Base-by-base conservation (phyloP, 1,140 invertebrate genomes). In the Drosophila chauvacae region DNA sequence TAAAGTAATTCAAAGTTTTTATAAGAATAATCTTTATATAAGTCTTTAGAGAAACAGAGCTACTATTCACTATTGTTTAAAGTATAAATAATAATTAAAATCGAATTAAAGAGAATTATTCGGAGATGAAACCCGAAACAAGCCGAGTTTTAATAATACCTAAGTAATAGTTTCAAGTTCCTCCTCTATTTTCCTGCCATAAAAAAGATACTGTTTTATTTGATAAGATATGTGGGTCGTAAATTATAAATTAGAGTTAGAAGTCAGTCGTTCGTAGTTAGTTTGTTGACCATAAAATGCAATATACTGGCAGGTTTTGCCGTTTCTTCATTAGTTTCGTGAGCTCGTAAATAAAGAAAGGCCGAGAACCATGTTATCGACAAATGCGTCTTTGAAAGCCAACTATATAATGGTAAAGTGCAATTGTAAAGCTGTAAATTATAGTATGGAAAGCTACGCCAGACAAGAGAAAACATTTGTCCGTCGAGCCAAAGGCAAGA, bases 361-460 rank as follows among this genome's bases (percentile, higher is more conserved):
- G 37, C 37, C 50, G 37, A 28, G 20, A 58, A 70, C 9, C 9
- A 20, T 41, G 18, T 33, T 71, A 71, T 72, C 69, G 35, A 6
- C 9, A 58, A 58, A 20, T 18, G 26, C 39, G 23, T 18, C 64
- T 69, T 18, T 69, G 11, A 71, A 70, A 57, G 41, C 50, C 30
- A 41, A 20, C 45, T 51, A 35, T 65, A 51, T 69, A 65, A 51
- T 69, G 28, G 61, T 65, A 28, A 65, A 69, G 28, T 70, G 65
- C 51, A 59, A 50, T 71, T 28, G 69, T 72, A 59, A 41, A 71
- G 23, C 53, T 50, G 66, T 72, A 72, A 72, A 72, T 48, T 42
- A 28, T 71, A 41, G 26, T 39, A 39, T 68, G 20, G 44, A 71
- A 58, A 59, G 44, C 69, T 13, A 35, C 3, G 30, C 6, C 35